phyloP scores from a whole-genome alignment of 2,797 vertebrate species.

The Danio tinwini region DNA sequence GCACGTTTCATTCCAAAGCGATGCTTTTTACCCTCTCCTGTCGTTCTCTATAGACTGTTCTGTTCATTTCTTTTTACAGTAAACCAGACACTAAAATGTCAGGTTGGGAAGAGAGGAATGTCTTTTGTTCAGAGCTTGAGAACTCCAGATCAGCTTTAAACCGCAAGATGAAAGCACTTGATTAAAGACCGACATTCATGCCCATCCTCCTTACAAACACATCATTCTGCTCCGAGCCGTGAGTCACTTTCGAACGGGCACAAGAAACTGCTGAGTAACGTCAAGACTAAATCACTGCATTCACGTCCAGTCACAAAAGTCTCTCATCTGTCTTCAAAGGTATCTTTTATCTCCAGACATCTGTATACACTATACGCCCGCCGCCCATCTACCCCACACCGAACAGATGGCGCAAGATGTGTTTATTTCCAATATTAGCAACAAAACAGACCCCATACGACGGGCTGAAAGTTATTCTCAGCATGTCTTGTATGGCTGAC shows the following conservation, averaged over 20 bases:
- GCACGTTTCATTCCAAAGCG: constrained; percentile 39
- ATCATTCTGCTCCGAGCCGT: constrained; percentile 63
- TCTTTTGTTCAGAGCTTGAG: constrained; percentile 78
- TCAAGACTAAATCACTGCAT: constrained; percentile 55
- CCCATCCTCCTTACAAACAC: constrained; percentile 48
- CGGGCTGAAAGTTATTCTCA: not conserved
- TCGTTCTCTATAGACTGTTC: constrained; percentile 12
- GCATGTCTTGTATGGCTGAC: constrained; percentile 22
- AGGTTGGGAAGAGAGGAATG: constrained; percentile 74
- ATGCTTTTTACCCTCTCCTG: constrained; percentile 31
- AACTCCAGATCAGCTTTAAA: constrained; percentile 70
- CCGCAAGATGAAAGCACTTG: constrained; percentile 55
- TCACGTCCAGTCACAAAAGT: constrained; percentile 51
- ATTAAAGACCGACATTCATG: constrained; percentile 39
- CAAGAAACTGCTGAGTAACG: constrained; percentile 53
- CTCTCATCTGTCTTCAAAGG: constrained; percentile 44
- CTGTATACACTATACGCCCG: constrained; percentile 19
- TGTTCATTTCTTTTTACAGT: constrained; percentile 31
- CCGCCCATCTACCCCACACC: not conserved
- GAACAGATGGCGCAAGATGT: constrained; percentile 1
- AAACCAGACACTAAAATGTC: constrained; percentile 28
- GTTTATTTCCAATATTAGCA: not conserved
- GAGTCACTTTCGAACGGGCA: constrained; percentile 33
- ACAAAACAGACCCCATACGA: not conserved
- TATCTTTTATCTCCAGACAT: constrained; percentile 47